Evolutionary conservation across 2,113 vertebrate genomes (phyloP).

Genomic region (Neogale vison): DNA sequence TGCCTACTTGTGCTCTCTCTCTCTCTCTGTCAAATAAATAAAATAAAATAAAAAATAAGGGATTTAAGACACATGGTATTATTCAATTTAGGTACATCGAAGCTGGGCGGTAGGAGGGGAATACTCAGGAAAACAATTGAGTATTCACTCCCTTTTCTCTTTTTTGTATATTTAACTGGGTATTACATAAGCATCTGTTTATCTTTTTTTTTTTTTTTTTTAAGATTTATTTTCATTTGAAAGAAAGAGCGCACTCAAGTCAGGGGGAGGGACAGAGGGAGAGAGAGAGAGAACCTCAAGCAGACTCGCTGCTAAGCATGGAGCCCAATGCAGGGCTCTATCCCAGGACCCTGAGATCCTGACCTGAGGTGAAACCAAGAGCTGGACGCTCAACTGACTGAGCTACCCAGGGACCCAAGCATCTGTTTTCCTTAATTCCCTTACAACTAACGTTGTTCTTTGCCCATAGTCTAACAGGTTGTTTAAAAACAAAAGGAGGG

Average conservation of each 20-base stretch:
- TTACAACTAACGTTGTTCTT: conserved; percentile 45
- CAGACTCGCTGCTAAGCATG: background rate
- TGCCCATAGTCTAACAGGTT: conserved; percentile 14
- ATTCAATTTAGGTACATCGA: background rate
- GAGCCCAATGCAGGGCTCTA: background rate
- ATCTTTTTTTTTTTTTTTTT: conserved; percentile 32
- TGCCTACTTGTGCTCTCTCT: too few species aligned
- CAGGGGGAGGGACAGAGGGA: background rate
- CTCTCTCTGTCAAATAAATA: too few species aligned
- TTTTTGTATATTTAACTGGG: background rate
- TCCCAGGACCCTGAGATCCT: background rate
- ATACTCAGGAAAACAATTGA: background rate
- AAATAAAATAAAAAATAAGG: background rate
- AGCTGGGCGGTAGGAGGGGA: background rate
- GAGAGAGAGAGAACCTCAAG: background rate
- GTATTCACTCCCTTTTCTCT: background rate
- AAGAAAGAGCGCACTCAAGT: background rate
- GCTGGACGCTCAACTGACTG: background rate
- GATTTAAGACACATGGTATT: background rate
- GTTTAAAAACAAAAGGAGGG: conserved; percentile 52
- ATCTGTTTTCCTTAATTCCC: conserved; percentile 26
- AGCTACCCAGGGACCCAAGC: background rate
- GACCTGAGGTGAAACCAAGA: background rate
- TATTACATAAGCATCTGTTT: conserved; percentile 33
- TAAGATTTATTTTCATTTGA: background rate